Percentiles rank a stretch among this genome's conserved stretches.
Conservation (phyloP, 2,797 vertebrate genomes). For the Clarias pachynema region DNA sequence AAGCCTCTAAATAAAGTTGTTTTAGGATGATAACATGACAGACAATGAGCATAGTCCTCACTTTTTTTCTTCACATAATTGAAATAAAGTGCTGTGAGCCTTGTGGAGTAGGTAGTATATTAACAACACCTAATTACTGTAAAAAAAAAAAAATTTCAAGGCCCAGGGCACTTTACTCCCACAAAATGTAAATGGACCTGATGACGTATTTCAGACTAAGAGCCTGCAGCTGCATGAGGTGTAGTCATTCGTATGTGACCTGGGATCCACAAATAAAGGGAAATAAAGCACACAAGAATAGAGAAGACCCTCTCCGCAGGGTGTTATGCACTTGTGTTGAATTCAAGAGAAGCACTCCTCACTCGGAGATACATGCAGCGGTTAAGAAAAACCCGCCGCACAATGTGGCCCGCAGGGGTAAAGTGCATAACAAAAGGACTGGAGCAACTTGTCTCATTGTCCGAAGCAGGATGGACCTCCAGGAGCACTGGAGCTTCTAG, state of each 20-base stretch:
- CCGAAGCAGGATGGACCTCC: conserved; percentile 64
- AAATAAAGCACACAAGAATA: conserved; percentile 63
- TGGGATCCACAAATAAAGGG: conserved; percentile 48
- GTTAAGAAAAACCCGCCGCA: conserved; percentile 70
- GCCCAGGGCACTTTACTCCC: not conserved
- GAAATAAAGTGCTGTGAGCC: not conserved
- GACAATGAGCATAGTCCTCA: not conserved
- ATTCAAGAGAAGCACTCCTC: conserved; percentile 68
- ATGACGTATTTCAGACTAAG: conserved; percentile 39
- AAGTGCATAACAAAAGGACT: conserved; percentile 72
- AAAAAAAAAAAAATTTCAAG: conserved; percentile 3
- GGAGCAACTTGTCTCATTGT: conserved; percentile 74
- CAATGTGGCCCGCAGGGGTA: conserved; percentile 75
- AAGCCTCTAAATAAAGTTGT: conserved; percentile 30
- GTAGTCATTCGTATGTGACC: conserved; percentile 44
- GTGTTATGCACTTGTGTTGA: conserved; percentile 72
- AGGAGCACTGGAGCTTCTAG: conserved; percentile 67
- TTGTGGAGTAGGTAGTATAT: not conserved
- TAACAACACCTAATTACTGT: conserved; percentile 7
- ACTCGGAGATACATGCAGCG: conserved; percentile 74
- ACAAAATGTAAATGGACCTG: not conserved
- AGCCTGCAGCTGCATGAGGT: conserved; percentile 29
- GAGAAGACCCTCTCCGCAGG: conserved; percentile 66
- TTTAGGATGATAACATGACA: conserved; percentile 1
- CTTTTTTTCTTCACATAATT: not conserved